These are phyloP conservation scores for Heterocephalus glaber DNA, from an alignment of 2,113 vertebrate species.

Conservation along the genomic window DNA sequence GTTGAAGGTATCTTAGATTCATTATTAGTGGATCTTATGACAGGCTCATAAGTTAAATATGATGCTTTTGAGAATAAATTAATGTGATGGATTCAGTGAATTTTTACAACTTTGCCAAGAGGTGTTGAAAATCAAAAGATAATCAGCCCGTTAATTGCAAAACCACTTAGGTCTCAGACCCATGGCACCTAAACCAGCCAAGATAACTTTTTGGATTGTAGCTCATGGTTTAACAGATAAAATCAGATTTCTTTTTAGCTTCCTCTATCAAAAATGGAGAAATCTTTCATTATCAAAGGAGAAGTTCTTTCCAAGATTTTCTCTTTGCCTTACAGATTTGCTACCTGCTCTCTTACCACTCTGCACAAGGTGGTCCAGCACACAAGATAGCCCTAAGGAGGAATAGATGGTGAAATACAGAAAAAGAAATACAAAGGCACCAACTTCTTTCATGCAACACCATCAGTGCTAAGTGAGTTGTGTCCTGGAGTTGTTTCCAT, in stretches of 20 bases:
- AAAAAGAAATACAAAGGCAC: neutral
- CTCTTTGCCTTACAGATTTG: neutral
- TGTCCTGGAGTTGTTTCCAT: neutral
- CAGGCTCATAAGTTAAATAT: slow-evolving; percentile 18
- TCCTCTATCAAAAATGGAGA: neutral
- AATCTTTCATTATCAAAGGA: neutral
- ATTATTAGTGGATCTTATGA: no score
- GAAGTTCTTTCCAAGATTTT: neutral
- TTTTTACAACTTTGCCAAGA: slow-evolving; percentile 22
- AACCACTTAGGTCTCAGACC: neutral
- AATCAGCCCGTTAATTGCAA: neutral
- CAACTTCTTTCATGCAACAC: neutral
- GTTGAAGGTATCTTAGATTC: neutral
- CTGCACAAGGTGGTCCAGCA: neutral
- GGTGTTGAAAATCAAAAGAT: neutral
- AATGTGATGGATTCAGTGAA: neutral
- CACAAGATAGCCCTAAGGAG: neutral
- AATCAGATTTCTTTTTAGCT: slow-evolving; percentile 4
- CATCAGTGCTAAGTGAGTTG: neutral
- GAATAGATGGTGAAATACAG: neutral
- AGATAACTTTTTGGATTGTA: neutral
- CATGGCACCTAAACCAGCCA: neutral
- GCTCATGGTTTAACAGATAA: neutral
- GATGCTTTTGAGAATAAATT: neutral
- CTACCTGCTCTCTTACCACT: neutral